phyloP scores from a whole-genome alignment of 2,888 invertebrate species.

The Monopis laevigella region DNA sequence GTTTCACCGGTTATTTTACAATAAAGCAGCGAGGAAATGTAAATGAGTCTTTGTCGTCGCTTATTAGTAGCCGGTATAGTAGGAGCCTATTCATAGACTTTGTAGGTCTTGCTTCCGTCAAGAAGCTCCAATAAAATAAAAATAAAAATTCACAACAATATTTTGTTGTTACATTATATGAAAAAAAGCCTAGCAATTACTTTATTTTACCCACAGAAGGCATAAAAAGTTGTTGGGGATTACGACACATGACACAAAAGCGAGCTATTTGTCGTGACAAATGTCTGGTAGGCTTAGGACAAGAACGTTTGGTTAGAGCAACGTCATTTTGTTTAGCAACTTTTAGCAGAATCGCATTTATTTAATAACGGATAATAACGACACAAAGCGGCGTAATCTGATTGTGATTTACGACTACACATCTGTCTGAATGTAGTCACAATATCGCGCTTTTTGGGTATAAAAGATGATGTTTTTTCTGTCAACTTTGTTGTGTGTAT shows the following conservation, averaged over 20 bases:
- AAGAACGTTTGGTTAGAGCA: neutral
- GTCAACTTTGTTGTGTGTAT: neutral
- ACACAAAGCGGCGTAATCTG: slow-evolving; percentile 9
- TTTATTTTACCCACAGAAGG: too few relatives aligned
- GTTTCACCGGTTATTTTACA: too few relatives aligned
- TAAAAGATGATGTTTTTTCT: neutral
- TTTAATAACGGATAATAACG: slow-evolving; percentile 28
- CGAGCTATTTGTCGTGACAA: slow-evolving; percentile 38
- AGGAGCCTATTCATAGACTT: too few relatives aligned
- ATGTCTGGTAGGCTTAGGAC: slow-evolving; percentile 30
- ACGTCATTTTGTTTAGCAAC: neutral
- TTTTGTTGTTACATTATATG: too few relatives aligned
- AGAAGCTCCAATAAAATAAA: too few relatives aligned
- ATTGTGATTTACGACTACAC: slow-evolving; percentile 11
- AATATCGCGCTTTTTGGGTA: slow-evolving; percentile 6
- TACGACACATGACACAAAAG: slow-evolving; percentile 32
- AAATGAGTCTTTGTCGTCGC: too few relatives aligned
- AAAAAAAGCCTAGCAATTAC: too few relatives aligned
- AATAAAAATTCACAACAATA: too few relatives aligned
- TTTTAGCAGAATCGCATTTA: slow-evolving; percentile 23
- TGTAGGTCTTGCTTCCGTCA: too few relatives aligned
- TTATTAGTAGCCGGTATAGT: too few relatives aligned
- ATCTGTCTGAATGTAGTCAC: slow-evolving; percentile 14
- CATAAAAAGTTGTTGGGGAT: slow-evolving; percentile 23
- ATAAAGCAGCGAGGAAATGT: too few relatives aligned